Evolutionary conservation across 1,140 invertebrate genomes (phyloP).

Genomic region (Caenorhabditis elegans): DNA sequence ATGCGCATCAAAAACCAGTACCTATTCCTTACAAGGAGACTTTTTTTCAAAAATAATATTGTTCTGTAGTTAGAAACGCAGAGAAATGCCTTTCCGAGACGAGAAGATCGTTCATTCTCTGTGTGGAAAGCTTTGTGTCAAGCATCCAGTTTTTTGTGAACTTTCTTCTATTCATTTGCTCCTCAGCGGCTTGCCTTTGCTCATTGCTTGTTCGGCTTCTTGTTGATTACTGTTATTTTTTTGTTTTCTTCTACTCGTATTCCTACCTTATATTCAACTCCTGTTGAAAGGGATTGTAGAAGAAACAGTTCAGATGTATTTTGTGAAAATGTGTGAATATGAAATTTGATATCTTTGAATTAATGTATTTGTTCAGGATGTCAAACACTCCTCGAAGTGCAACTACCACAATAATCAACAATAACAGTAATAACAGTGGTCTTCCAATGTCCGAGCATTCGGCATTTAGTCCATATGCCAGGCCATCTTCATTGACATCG

Average conservation of each 20-base stretch:
- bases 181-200: background rate
- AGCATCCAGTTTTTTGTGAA: constrained; percentile 25
- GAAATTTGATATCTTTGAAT: too few relatives aligned
- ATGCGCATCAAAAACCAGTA: constrained; percentile 12
- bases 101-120: constrained; percentile 9
- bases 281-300: background rate
- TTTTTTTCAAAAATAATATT: background rate
- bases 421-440: constrained; percentile 20
- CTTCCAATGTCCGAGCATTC: constrained; percentile 32
- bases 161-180: constrained; percentile 6
- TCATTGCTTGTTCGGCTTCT: background rate
- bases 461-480: constrained; percentile 33
- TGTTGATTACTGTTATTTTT: background rate
- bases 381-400: background rate
- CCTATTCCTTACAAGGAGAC: background rate
- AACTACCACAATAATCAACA: background rate
- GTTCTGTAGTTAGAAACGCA: background rate
- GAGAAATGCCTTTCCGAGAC: constrained; percentile 15
- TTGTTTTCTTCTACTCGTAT: too few relatives aligned
- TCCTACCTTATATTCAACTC: background rate
- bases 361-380: background rate
- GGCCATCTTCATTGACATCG: background rate
- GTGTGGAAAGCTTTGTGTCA: background rate
- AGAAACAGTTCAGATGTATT: background rate
- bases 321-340: background rate